Evolutionary conservation across 2,888 invertebrate species (phyloP), one percentile per base, ranked within the genome.

Genomic region (Macrosoma leucophasiata): DNA sequence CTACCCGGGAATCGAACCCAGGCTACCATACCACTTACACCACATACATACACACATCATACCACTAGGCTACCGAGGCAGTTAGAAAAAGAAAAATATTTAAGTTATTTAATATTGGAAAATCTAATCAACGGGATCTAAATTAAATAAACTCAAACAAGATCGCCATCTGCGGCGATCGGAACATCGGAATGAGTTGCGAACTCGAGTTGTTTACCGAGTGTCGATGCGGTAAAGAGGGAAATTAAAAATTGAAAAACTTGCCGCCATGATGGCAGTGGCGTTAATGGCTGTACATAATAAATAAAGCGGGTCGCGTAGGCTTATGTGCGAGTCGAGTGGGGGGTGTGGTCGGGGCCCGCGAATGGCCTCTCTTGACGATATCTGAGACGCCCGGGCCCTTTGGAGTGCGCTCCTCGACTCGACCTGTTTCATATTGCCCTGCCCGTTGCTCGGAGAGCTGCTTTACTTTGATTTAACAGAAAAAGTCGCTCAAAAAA

Each of bases 231-330:
- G 58, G 61, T 48, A 48, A 69, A 76, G 70, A 74, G 77, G 77
- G 72, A 79, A 82, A 82, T 81, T 78, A 78, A 82, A 82, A 82
- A 81, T 78, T 79, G 71, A 79, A 81, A 79, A 82, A 71, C 69
- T 68, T 64, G 71, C 74, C 79, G 79, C 84, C 82, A 84, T 82
- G 71, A 77, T 74, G 79, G 71, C 69, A 60, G 69, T 74, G 71
- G 76, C 76, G 78, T 77, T 81, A 82, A 84, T 81, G 74, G 78
- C 74, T 75, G 79, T 82, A 82, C 81, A 84, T 84, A 82, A 82
- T 82, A 79, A 81, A 81, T 82, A 84, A 79, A 78, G 78, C 76
- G 74, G 69, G 68, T 64, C 68, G 74, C 64, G 73, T 74, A 66
- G 70, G 81, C 79, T 78, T 82, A 84, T 82, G 73, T 84, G 79